Evolutionary conservation across 1,140 invertebrate genomes (phyloP).

Genomic region (Pseudomyrmex pallidus): DNA sequence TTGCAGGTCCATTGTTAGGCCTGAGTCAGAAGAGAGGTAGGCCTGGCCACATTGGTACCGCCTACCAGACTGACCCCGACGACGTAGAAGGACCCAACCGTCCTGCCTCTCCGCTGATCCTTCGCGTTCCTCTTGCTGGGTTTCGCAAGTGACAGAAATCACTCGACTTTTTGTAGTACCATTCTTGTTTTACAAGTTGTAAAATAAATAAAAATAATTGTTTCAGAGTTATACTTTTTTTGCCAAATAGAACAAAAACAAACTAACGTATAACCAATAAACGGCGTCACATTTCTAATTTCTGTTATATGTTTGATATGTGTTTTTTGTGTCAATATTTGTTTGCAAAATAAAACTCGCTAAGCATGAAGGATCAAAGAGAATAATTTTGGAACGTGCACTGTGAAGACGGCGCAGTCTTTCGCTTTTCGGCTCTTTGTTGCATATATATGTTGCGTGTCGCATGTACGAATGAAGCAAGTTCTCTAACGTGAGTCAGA

Average conservation of each 20-base stretch:
- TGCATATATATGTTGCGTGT: slow-evolving; percentile 24
- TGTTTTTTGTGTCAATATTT: background rate
- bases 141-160: slow-evolving; percentile 1
- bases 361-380: background rate
- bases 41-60: slow-evolving; percentile 76
- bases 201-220: background rate
- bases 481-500: slow-evolving; percentile 48
- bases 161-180: background rate
- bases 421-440: slow-evolving; percentile 26
- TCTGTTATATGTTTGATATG: background rate
- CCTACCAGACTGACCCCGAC: slow-evolving; percentile 76
- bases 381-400: slow-evolving; percentile 17
- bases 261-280: too few species aligned
- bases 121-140: background rate
- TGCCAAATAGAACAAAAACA: slow-evolving; percentile 11
- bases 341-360: background rate
- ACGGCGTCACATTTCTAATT: too few species aligned
- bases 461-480: slow-evolving; percentile 13
- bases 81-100: slow-evolving; percentile 63
- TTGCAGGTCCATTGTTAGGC: slow-evolving; percentile 74
- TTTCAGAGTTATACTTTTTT: background rate
- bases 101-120: slow-evolving; percentile 62
- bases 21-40: slow-evolving; percentile 71
- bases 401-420: slow-evolving; percentile 17
- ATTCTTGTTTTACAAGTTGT: background rate